Conservation (phyloP, 1,140 invertebrate genomes). For the honey bee (Apis mellifera) region DNA sequence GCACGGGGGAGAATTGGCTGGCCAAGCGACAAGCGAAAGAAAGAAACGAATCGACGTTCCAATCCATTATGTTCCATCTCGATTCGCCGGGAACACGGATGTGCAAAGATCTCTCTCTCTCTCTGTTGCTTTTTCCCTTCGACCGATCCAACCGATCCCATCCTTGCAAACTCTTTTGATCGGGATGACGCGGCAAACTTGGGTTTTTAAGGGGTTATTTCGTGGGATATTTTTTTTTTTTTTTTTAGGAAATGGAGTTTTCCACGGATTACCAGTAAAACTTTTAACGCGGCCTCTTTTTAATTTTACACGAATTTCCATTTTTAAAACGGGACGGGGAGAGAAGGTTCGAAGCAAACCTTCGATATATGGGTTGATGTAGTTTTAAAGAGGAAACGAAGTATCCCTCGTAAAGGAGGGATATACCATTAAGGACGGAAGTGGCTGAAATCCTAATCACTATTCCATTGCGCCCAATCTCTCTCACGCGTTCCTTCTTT, state of each 20-base stretch:
- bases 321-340: background rate
- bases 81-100: background rate
- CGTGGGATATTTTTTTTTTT: too few relatives aligned
- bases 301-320: background rate
- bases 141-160: background rate
- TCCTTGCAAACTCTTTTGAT: background rate
- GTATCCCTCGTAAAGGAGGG: too few relatives aligned
- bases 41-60: constrained; percentile 1
- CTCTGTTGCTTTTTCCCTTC: background rate
- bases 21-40: background rate
- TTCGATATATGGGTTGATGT: background rate
- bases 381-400: background rate
- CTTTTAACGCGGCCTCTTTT: too few relatives aligned
- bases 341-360: background rate
- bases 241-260: too few relatives aligned
- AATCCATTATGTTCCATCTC: constrained; percentile 15
- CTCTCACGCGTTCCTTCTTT: background rate
- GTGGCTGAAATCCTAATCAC: background rate
- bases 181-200: background rate
- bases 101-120: too few relatives aligned
- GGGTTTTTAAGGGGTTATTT: background rate
- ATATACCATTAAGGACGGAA: background rate
- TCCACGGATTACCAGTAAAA: too few relatives aligned
- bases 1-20: background rate
- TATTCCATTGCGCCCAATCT: constrained; percentile 9